A percentile compares a stretch with the other conserved stretches of the same genome.
Evolutionary conservation across 2,888 invertebrate genomes (phyloP).

Genomic region (Odontomyia ornata): DNA sequence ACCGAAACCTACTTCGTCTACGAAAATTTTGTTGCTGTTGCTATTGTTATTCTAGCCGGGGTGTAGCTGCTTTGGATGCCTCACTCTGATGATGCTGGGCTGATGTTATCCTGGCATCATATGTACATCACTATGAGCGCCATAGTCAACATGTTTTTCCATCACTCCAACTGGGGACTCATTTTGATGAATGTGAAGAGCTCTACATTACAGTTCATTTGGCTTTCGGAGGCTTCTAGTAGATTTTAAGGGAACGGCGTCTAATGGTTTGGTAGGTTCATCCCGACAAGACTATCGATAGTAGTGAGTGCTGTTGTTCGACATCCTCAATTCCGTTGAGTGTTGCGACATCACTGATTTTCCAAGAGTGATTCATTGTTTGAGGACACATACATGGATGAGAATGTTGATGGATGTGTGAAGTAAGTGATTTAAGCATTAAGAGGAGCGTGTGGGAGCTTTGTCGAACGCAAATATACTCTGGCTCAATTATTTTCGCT

Average conservation of each 20-base stretch:
- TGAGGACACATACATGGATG: neutral
- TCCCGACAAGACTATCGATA: neutral
- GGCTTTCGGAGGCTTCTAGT: constrained; percentile 14
- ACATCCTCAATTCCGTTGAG: neutral
- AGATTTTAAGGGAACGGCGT: constrained; percentile 8
- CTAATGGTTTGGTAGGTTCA: neutral
- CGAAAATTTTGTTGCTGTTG: neutral
- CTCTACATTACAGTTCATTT: constrained; percentile 36
- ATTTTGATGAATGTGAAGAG: constrained; percentile 27
- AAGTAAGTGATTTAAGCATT: too few relatives aligned
- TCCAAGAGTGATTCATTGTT: neutral
- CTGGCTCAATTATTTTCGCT: too few relatives aligned
- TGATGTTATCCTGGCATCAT: constrained; percentile 4
- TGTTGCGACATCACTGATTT: neutral
- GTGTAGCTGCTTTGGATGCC: too few relatives aligned
- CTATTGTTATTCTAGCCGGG: too few relatives aligned
- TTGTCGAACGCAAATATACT: too few relatives aligned
- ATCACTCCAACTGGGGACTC: neutral
- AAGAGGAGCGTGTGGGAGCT: too few relatives aligned
- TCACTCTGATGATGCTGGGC: too few relatives aligned
- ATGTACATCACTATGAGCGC: neutral
- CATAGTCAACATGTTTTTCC: neutral
- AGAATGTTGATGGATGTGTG: too few relatives aligned
- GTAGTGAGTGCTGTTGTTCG: neutral
- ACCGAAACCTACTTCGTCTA: neutral